Percentiles rank a stretch among this genome's conserved stretches.
These are phyloP conservation scores for Nemapogon koenigi DNA, from an alignment of 2,888 invertebrate species.

Conservation along the genomic window DNA sequence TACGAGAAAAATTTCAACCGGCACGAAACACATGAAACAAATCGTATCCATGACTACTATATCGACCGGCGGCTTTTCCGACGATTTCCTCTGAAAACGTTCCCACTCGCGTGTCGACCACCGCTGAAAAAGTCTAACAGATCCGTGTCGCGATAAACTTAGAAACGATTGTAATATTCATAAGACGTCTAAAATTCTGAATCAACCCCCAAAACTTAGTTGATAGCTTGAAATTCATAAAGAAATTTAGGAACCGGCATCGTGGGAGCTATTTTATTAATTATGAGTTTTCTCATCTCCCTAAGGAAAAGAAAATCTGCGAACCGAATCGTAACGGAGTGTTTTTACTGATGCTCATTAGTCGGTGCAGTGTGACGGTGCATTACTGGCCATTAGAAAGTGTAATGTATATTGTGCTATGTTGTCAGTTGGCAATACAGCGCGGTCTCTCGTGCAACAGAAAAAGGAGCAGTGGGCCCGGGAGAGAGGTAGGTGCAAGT, in stretches of 20 bases:
- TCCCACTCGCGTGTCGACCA: slow-evolving; percentile 47
- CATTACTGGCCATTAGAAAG: slow-evolving; percentile 57
- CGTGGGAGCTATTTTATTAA: too few relatives aligned
- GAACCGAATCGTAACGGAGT: slow-evolving; percentile 50
- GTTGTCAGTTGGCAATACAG: slow-evolving; percentile 57
- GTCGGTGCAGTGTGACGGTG: slow-evolving; percentile 55
- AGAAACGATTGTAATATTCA: too few relatives aligned
- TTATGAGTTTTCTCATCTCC: too few relatives aligned
- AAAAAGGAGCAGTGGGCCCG: slow-evolving; percentile 93
- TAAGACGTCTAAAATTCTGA: too few relatives aligned
- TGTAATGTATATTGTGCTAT: slow-evolving; percentile 57
- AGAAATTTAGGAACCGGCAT: too few relatives aligned
- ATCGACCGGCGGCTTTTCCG: slow-evolving; percentile 61
- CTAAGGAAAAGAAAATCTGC: too few relatives aligned
- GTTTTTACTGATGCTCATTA: slow-evolving; percentile 34
- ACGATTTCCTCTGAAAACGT: slow-evolving; percentile 52
- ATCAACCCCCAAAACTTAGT: too few relatives aligned
- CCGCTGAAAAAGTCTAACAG: slow-evolving; percentile 36
- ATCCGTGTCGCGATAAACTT: slow-evolving; percentile 15
- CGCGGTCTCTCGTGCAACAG: slow-evolving; percentile 78
- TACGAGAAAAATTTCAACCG: slow-evolving; percentile 39
- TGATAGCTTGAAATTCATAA: too few relatives aligned
- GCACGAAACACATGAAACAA: slow-evolving; percentile 48
- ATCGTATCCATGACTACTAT: slow-evolving; percentile 53
- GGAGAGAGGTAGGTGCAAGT: slow-evolving; percentile 74